A percentile compares a stretch with the other conserved stretches of the same genome.
These are phyloP conservation scores for Nemurella pictetii DNA, from an alignment of 2,888 invertebrate genomes.

Conservation along the genomic window DNA sequence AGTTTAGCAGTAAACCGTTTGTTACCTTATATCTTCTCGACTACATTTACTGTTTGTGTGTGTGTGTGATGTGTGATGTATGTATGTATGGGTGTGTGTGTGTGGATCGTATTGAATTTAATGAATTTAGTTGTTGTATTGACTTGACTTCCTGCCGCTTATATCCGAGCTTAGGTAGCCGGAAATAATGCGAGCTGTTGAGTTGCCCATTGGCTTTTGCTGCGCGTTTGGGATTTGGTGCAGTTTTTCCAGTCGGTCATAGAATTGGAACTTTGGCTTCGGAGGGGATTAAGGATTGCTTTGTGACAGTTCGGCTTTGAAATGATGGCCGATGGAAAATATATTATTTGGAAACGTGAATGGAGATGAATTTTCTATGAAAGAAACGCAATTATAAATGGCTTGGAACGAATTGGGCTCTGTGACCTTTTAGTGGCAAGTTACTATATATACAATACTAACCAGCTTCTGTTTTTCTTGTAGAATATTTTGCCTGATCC, in stretches of 20 bases:
- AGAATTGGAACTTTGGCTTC: neutral
- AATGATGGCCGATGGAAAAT: neutral
- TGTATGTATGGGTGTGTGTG: neutral
- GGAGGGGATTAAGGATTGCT: neutral
- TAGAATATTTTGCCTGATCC: too few species aligned
- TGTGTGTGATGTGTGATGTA: too few species aligned
- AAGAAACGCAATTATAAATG: neutral
- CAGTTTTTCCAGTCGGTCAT: neutral
- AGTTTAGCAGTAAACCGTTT: neutral
- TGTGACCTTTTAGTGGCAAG: neutral
- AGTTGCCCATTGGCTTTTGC: neutral
- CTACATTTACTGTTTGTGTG: neutral
- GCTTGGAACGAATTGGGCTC: neutral
- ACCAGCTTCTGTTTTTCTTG: too few species aligned
- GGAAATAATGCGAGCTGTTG: conserved; percentile 5
- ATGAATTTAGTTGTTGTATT: conserved; percentile 17
- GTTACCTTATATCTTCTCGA: neutral
- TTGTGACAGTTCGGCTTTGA: neutral
- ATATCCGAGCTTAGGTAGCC: neutral
- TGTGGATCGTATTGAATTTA: neutral
- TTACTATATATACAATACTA: too few species aligned
- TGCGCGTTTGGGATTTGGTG: neutral
- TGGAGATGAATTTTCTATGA: neutral
- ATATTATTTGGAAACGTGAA: neutral
- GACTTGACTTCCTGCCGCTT: conserved; percentile 2